Evolutionary conservation across 1,140 invertebrate genomes (phyloP), one percentile per base, ranked within the genome.

Genomic region (Drosophila ananassae): DNA sequence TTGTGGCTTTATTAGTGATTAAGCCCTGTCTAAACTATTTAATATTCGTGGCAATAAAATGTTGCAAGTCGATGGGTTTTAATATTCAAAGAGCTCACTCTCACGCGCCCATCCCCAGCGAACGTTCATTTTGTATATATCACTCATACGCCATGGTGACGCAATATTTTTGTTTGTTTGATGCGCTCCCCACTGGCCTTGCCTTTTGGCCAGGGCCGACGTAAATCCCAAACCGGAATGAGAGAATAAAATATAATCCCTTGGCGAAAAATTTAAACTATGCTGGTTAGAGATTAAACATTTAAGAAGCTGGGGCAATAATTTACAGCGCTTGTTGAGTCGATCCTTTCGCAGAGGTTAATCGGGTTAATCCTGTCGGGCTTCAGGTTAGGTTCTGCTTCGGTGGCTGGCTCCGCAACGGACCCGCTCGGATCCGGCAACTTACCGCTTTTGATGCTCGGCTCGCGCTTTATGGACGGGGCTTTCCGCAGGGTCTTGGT

Each of bases 401-500:
- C 60, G 54, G 54, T 46, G 72, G 69, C 28, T 61, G 69, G 9
- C 37, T 68, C 54, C 58, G 55, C 52, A 63, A 25, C 39, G 54
- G n/a, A 59, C 56, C 34, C 10, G 5, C 24, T 48, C 28, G 24
- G 24, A 62, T 57, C 53, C 48, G 59, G 32, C n/a, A 39, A 91
- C 90, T 91, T 83, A 91, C 90, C 90, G 56, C 79, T 84, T 56
- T 91, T 91, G 32, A 81, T 91, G 81, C 89, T 91, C 52, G 57
- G 63, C 62, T 91, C 89, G 50, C 89, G 89, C 46, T 91, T 91
- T 21, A 91, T 87, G 48, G 90, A 89, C 41, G 85, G 82, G 52
- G 90, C 77, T 85, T 91, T 91, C 53, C 90, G 78, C 60, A 91
- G 81, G 66, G 82, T 87, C 63, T 91, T 91, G 67, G 90, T 91